Conservation (phyloP, 2,113 vertebrate species). For the Chloroceryle aenea region DNA sequence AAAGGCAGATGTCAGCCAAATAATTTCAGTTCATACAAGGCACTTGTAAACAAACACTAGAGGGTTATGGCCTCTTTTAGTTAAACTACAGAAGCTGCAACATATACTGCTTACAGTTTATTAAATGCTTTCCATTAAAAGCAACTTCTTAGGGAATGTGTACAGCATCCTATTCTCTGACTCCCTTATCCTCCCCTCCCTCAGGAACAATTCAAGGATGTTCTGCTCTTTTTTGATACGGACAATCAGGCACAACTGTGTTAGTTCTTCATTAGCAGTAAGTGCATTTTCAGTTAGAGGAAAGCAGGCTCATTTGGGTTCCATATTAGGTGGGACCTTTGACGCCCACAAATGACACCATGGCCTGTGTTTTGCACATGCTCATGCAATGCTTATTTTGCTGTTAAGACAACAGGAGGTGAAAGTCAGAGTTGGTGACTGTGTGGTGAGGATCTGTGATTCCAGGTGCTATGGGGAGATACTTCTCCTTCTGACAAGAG, state of each 20-base stretch:
- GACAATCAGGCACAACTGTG: not conserved
- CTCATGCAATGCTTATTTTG: not conserved
- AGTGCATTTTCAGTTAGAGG: not conserved
- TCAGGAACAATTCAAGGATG: not conserved
- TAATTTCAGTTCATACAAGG: not conserved
- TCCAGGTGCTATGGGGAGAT: not conserved
- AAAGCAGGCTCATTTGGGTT: not conserved
- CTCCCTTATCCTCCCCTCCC: not conserved
- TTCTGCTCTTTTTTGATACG: not conserved
- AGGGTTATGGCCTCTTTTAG: not conserved
- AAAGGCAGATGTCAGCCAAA: not conserved
- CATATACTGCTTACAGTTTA: not conserved
- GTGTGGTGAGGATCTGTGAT: not conserved
- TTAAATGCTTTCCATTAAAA: not conserved
- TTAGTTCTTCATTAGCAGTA: not conserved
- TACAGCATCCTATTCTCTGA: not conserved
- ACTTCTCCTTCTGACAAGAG: not conserved
- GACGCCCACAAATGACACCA: not conserved
- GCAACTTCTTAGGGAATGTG: rapidly evolving
- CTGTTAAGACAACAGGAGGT: not conserved
- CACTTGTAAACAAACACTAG: not conserved
- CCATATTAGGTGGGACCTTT: not conserved
- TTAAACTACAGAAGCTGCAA: not conserved
- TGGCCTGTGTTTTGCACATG: rapidly evolving
- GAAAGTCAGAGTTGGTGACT: not conserved